These are phyloP conservation scores for Thecocarcelia acutangulata DNA, from an alignment of 2,888 invertebrate species.

Conservation along the genomic window DNA sequence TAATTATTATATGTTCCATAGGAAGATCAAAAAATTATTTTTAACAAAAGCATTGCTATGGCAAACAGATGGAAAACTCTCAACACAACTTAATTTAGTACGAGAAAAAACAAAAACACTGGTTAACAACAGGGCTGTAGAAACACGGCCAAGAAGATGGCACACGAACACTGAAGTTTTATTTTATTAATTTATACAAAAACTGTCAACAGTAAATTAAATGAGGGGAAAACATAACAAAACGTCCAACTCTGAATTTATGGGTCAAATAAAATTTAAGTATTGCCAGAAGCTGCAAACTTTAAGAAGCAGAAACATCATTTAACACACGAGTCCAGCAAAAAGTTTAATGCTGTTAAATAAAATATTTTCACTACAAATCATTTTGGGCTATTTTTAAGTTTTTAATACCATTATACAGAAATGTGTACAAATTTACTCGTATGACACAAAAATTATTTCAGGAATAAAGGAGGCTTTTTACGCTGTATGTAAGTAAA, in stretches of 20 bases:
- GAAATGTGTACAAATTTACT: too few relatives aligned
- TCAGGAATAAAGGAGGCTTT: too few relatives aligned
- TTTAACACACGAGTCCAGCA: not conserved
- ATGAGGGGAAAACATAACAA: conserved; percentile 36
- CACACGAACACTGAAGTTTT: conserved; percentile 18
- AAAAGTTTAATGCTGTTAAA: too few relatives aligned
- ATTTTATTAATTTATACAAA: conserved; percentile 54
- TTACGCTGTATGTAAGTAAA: too few relatives aligned
- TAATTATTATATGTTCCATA: too few relatives aligned
- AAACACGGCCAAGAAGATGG: conserved; percentile 5
- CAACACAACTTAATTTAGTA: conserved; percentile 54
- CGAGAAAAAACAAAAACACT: conserved; percentile 21
- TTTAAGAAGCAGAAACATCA: not conserved
- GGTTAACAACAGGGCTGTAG: conserved; percentile 16
- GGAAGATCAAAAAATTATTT: conserved; percentile 15
- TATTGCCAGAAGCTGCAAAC: conserved; percentile 51
- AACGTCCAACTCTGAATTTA: conserved; percentile 57
- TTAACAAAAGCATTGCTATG: conserved; percentile 23
- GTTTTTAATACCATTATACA: too few relatives aligned
- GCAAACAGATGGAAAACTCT: conserved; percentile 37
- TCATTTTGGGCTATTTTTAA: too few relatives aligned
- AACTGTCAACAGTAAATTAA: conserved; percentile 67
- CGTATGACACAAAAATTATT: too few relatives aligned
- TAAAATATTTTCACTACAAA: too few relatives aligned
- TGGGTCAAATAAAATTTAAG: conserved; percentile 67